Conservation (phyloP, 2,113 vertebrate species). For the Pristiophorus japonicus region DNA sequence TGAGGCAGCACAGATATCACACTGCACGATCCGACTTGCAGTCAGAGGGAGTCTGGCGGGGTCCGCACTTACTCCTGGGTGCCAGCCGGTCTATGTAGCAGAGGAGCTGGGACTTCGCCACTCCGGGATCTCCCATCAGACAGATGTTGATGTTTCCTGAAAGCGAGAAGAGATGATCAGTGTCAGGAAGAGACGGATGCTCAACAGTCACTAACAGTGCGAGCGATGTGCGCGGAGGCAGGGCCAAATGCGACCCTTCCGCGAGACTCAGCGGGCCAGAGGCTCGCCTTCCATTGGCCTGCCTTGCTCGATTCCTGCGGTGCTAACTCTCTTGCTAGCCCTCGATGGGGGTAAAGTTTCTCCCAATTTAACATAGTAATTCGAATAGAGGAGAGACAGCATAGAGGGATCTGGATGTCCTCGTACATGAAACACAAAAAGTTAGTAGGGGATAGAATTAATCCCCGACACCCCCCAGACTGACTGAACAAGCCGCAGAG, state of each 20-base stretch:
- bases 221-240: neutral
- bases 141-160: conserved; percentile 87
- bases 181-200: neutral
- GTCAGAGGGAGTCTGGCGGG: too few species aligned
- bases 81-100: conserved; percentile 85
- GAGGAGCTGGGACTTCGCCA: conserved; percentile 87
- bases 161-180: neutral
- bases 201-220: too few species aligned
- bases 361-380: neutral
- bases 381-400: neutral
- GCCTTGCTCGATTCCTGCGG: neutral
- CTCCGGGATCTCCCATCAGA: conserved; percentile 90
- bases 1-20: too few species aligned
- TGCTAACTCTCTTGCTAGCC: too few species aligned
- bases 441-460: too few species aligned
- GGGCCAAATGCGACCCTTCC: neutral
- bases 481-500: too few species aligned
- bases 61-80: conserved; percentile 84
- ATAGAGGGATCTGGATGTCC: too few species aligned
- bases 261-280: too few species aligned
- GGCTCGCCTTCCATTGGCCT: neutral
- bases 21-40: too few species aligned
- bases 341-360: neutral
- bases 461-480: too few species aligned
- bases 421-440: too few species aligned